Evolutionary conservation across 2,797 vertebrate genomes (phyloP), one percentile per base, ranked within the genome.

Genomic region (Micropoecilia bifurca): DNA sequence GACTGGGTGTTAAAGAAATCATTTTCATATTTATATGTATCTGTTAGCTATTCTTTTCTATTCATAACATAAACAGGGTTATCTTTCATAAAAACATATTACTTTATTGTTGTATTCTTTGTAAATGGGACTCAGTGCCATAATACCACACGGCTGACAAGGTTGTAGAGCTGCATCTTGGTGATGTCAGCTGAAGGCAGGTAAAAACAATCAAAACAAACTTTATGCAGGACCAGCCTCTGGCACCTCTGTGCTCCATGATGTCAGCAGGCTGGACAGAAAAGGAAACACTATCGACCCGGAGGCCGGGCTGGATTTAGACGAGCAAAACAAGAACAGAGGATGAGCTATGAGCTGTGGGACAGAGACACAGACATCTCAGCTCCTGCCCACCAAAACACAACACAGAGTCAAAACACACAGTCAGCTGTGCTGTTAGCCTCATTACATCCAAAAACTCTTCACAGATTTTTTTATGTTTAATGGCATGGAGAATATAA

Each of bases 211-310:
- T 66, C 12, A 30, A 36, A 59, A 18, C n/a, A 30, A 47, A 33
- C 77, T 57, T 76, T 30, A 71, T 39, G 41, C 6, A 16, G 66
- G 80, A 57, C 12, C 12, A 66, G 61, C 71, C 13, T 0, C 47
- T 25, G 66, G 55, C 68, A 69, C 25, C 77, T 16, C 48, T 43
- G 28, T 2, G 47, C 80, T 46, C 2, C 61, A 14, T 50, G 50
- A 71, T 12, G 73, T 84, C 84, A 80, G 82, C 71, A 74, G 73
- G 76, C 71, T 61, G 47, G 12, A 76, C 79, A 75, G 57, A 25
- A 82, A 83, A 59, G 39, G 59, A 75, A 77, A 68, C 75, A 6
- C 25, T 57, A 63, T 53, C 2, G 6, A 57, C 55, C 82, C 76
- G 3, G 61, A 80, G 73, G 79, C 69, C 39, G 0, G 20, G 59